Evolutionary conservation across 2,888 invertebrate species (phyloP), one percentile per base, ranked within the genome.

Genomic region (Ferrisia virgata): DNA sequence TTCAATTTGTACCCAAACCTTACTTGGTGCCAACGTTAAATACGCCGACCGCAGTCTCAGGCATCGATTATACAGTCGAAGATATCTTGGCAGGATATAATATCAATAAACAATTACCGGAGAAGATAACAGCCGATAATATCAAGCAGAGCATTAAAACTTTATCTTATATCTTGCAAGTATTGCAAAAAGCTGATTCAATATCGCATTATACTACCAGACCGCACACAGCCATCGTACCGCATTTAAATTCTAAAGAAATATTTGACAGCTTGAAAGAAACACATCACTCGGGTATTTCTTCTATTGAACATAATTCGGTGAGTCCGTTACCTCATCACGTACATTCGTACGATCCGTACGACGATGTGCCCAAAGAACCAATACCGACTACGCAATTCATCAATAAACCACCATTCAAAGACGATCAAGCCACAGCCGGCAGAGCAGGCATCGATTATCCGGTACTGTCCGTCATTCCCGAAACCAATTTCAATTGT

Each of bases 111-210:
- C 92, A 93, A 72, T 89, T 95, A 86, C 95, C 95, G 0, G 93
- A 93, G 86, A 93, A 92, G 9, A 90, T 95, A 33, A 94, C 93
- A 4, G 91, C 92, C 82, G 93, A 94, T 86, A 95, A 95, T 87
- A 92, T 95, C 76, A 94, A 94, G 86, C 92, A 93, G 85, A 95
- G 94, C 79, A 93, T 95, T 86, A 92, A 91, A 87, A 95, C 94
- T 0, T 89, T 95, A 85, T 91, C 95, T 15, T 93, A 93, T 88
- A 94, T 95, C 85, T 89, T 95, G 79, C 92, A 92, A 87, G 91
- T 93, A 85, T 89, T 95, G 79, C 94, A 93, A 76, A 85, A 85
- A n/a, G 84, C 86, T 2, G 82, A 85, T 22, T 83, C 85, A 15
- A 83, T 85, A 79, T 11, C 82, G 39, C 79, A 83, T n/a, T 81